Evolutionary conservation across 2,888 invertebrate genomes (phyloP), one percentile per base, ranked within the genome.

Genomic region (Cephus spinipes): DNA sequence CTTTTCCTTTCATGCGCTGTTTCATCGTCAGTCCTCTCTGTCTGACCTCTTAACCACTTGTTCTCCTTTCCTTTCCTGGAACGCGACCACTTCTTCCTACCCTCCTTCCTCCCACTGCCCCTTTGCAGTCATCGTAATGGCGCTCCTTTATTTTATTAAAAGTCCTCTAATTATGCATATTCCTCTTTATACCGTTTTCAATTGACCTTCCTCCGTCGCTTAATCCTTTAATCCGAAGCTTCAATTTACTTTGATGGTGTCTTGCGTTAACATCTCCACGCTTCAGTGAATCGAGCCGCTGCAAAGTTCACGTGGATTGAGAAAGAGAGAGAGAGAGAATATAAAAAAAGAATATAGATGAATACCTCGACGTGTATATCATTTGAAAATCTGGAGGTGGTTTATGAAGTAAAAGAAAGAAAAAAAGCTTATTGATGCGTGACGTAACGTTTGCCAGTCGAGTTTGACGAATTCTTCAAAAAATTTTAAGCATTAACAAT

Each of bases 161-260:
- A 74, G 80, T 75, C 68, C 77, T 76, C 81, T 85, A 86, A 86
- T 85, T 85, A 86, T 82, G 84, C 82, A 81, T 81, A 84, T 83
- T 81, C 80, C 77, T 80, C 80, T 81, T 81, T 77, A 76, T 74
- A 31, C 79, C 78, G 33, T 78, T 80, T 76, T 77, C 81, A 79
- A 84, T 82, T 81, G 81, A 80, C 80, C 78, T 74, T 78, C 77
- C 79, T 73, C 69, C 76, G n/a, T 55, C 69, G 68, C 40, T 68
- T 68, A 73, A 77, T 76, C 69, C 73, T 76, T 55, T 55, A 55
- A 55, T 55, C 55, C 23, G 23, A 55, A 55, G 55, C 55, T 55
- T 55, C 55, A 55, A 55, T 55, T 55, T 55, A 55, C 55, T 55
- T 55, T 55, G 55, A 55, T 55, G 55, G 9, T 23, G 55, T 55